phyloP scores from a whole-genome alignment of 2,888 invertebrate species.

The Oxystoma pomonae region DNA sequence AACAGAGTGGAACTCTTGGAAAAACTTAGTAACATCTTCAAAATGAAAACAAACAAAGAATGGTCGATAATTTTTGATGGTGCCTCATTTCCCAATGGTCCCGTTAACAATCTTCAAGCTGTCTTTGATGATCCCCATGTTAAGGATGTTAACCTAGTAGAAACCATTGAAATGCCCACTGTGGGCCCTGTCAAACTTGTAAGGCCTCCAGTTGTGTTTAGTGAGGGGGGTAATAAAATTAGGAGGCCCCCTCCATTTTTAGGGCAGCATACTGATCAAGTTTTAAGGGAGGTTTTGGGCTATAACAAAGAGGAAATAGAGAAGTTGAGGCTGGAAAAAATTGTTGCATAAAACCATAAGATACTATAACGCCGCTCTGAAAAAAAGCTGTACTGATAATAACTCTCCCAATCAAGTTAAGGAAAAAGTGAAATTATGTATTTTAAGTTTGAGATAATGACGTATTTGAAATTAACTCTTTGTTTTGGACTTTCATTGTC shows the following conservation, averaged over 20 bases:
- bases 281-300: slow-evolving; percentile 64
- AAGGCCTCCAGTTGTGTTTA: slow-evolving; percentile 83
- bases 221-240: slow-evolving; percentile 65
- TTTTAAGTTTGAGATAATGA: no score
- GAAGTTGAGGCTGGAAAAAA: slow-evolving; percentile 45
- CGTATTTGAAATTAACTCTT: no score
- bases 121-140: slow-evolving; percentile 89
- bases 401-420: no score
- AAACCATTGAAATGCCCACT: slow-evolving; percentile 64
- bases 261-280: slow-evolving; percentile 82
- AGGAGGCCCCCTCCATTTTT: slow-evolving; percentile 75
- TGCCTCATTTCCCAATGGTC: slow-evolving; percentile 81
- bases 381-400: no score
- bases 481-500: no score
- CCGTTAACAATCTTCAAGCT: slow-evolving; percentile 80
- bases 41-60: slow-evolving; percentile 63
- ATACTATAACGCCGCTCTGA: no score
- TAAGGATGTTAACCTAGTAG: slow-evolving; percentile 64
- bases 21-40: slow-evolving; percentile 56
- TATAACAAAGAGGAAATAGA: slow-evolving; percentile 59
- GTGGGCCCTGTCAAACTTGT: slow-evolving; percentile 72
- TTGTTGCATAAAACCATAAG: slow-evolving; percentile 43
- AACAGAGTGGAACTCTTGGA: slow-evolving; percentile 67
- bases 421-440: no score
- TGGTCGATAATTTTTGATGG: slow-evolving; percentile 72